A percentile compares a stretch with the other conserved stretches of the same genome.
Evolutionary conservation across 2,797 vertebrate genomes (phyloP).

Genomic region (Trachops cirrhosus): DNA sequence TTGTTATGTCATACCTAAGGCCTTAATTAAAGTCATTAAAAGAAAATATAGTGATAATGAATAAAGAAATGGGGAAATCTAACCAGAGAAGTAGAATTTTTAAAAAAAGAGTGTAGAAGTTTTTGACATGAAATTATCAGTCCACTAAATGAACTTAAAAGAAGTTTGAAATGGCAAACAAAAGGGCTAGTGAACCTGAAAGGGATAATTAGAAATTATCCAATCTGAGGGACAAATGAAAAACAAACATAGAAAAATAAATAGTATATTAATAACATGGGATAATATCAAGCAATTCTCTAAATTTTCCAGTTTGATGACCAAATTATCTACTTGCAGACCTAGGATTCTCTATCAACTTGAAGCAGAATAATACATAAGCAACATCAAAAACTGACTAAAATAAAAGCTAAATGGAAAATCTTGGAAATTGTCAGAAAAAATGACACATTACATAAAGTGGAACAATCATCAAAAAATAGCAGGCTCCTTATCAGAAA

Average conservation of each 20-base stretch:
- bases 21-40: not conserved
- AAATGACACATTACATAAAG: not conserved
- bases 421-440: not conserved
- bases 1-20: not conserved
- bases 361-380: not conserved
- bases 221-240: not conserved
- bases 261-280: not conserved
- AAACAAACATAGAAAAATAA: not conserved
- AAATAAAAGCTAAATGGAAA: conserved; percentile 5
- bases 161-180: not conserved
- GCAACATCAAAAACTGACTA: not conserved
- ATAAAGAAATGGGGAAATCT: not conserved
- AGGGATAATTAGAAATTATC: not conserved
- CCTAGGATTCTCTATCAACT: not conserved
- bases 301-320: not conserved
- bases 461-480: not conserved
- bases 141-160: not conserved
- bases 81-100: not conserved
- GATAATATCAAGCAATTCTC: not conserved
- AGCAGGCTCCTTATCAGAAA: not conserved
- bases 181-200: not conserved
- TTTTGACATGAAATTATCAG: not conserved
- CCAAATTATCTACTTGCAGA: not conserved
- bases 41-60: not conserved
- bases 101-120: not conserved